Evolutionary conservation across 2,888 invertebrate species (phyloP).

Genomic region (Drosophila mayaguana): DNA sequence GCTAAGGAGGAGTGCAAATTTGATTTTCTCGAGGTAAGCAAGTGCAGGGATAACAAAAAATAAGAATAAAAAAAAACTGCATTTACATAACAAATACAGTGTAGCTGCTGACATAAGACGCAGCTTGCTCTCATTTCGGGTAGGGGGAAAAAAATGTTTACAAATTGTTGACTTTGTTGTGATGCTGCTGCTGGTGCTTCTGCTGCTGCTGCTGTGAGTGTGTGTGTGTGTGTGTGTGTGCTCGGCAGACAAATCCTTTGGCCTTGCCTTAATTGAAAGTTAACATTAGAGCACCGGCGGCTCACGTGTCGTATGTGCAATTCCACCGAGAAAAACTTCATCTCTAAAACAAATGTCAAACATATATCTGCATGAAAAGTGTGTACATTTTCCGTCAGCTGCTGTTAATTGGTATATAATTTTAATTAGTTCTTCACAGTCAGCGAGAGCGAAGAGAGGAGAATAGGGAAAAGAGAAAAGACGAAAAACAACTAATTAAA

Average conservation of each 20-base stretch:
- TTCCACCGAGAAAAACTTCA: not conserved
- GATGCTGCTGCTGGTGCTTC: slow-evolving; percentile 14
- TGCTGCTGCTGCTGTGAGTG: too few relatives aligned
- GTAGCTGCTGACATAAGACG: slow-evolving; percentile 47
- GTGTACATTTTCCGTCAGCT: not conserved
- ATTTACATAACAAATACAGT: slow-evolving; percentile 27
- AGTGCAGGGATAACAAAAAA: slow-evolving; percentile 4
- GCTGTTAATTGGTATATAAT: slow-evolving; percentile 19
- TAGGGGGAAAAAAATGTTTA: slow-evolving; percentile 21
- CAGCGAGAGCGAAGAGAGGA: not conserved
- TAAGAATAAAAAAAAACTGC: not conserved
- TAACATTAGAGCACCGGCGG: slow-evolving; percentile 38
- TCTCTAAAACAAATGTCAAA: slow-evolving; percentile 5
- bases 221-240: slow-evolving; percentile 7
- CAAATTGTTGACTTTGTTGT: slow-evolving; percentile 49
- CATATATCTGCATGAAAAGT: not conserved
- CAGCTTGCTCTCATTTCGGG: slow-evolving; percentile 2
- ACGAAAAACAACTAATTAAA: not conserved
- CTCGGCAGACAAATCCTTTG: slow-evolving; percentile 19
- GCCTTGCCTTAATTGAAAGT: slow-evolving; percentile 68
- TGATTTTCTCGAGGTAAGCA: slow-evolving; percentile 90
- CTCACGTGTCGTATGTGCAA: slow-evolving; percentile 31
- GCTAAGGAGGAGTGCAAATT: slow-evolving; percentile 89
- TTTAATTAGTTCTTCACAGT: slow-evolving; percentile 6
- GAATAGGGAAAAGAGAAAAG: not conserved